Evolutionary conservation across 37 sponge, comb jelly and placozoan species (phyloP).

Genomic region (Geodia barretti): DNA sequence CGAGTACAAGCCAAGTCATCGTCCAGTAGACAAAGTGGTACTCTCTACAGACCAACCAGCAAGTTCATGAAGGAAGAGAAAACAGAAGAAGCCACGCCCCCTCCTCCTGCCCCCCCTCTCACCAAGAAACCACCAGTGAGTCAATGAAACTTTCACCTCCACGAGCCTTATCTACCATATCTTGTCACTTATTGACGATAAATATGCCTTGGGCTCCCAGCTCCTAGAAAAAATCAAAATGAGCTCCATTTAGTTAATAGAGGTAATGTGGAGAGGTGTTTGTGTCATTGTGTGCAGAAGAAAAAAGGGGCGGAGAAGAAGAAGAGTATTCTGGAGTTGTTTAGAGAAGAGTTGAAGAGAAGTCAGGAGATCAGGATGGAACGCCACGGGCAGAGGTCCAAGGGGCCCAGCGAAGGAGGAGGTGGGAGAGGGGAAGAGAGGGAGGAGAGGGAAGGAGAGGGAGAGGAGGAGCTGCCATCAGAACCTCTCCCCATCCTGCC

Average conservation of each 20-base stretch:
- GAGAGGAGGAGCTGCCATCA: neutral
- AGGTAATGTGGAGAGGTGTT: neutral
- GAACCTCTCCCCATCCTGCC: neutral
- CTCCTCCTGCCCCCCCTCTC: constrained; percentile 2
- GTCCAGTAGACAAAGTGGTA: constrained; percentile 29
- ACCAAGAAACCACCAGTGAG: constrained; percentile 47
- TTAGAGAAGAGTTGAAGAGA: constrained; percentile 95
- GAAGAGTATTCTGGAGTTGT: constrained; percentile 94
- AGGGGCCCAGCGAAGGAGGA: neutral
- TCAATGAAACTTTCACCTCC: no score
- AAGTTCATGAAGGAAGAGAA: constrained; percentile 23
- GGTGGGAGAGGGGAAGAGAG: neutral
- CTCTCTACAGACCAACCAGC: constrained; percentile 59
- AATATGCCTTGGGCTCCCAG: no score
- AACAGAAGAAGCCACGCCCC: constrained; percentile 21
- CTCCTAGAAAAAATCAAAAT: no score
- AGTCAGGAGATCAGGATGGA: constrained; percentile 73
- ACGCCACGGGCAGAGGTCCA: constrained; percentile 45
- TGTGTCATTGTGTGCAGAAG: constrained; percentile 41
- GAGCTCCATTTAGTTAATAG: no score
- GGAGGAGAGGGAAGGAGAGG: neutral
- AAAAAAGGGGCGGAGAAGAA: constrained; percentile 91
- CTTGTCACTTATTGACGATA: no score
- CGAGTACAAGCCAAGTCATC: neutral
- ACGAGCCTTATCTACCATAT: no score